These are phyloP conservation scores for Cheilosia vulpina DNA, from an alignment of 2,888 invertebrate genomes.

Conservation along the genomic window DNA sequence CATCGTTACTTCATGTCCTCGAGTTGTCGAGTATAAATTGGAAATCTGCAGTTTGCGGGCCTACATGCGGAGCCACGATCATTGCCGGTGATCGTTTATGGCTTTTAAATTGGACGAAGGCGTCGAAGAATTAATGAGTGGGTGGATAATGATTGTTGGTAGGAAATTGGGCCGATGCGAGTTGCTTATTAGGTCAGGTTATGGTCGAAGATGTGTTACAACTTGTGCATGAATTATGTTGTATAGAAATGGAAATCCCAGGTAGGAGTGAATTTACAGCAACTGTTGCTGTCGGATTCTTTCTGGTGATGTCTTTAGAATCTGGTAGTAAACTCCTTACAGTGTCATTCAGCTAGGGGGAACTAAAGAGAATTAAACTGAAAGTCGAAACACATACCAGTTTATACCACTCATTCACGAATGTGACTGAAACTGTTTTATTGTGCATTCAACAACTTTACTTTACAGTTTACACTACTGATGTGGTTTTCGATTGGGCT, in stretches of 20 bases:
- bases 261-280: too few species aligned
- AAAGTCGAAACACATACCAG: too few species aligned
- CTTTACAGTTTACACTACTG: too few species aligned
- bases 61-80: constrained; percentile 31
- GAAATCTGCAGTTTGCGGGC: constrained; percentile 19
- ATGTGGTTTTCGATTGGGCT: too few species aligned
- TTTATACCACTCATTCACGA: too few species aligned
- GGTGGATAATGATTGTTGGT: constrained; percentile 19
- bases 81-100: constrained; percentile 35
- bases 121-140: constrained; percentile 20
- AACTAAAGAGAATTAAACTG: too few species aligned
- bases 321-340: too few species aligned
- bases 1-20: constrained; percentile 35
- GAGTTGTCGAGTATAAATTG: constrained; percentile 29
- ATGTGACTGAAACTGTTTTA: too few species aligned
- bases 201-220: neutral
- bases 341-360: too few species aligned
- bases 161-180: neutral
- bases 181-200: constrained; percentile 25
- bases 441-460: too few species aligned
- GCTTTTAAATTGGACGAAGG: constrained; percentile 45
- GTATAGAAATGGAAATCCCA: neutral
- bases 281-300: too few species aligned
- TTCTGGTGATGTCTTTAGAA: too few species aligned
- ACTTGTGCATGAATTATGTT: neutral